Evolutionary conservation across 1,140 invertebrate genomes (phyloP), one percentile per base, ranked within the genome.

Genomic region (Kradibia gibbosae): DNA sequence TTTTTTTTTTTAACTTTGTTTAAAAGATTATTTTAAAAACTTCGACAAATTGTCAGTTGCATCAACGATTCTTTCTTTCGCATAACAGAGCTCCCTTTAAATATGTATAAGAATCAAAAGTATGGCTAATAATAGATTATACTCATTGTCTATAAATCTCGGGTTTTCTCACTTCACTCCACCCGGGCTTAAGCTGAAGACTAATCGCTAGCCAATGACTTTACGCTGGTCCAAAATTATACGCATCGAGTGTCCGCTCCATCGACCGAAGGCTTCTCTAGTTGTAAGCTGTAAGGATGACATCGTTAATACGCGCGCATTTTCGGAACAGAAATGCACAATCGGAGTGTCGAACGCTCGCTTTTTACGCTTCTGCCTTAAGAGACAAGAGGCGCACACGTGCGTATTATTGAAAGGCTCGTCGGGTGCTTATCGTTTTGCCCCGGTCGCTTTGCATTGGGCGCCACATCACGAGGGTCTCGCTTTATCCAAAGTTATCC

Each of bases 341-440:
- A n/a, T n/a, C n/a, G n/a, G n/a, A n/a, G n/a, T n/a, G n/a, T n/a
- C n/a, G n/a, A n/a, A n/a, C n/a, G n/a, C n/a, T n/a, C n/a, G n/a
- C n/a, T n/a, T n/a, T n/a, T n/a, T n/a, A n/a, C n/a, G n/a, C n/a
- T n/a, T n/a, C n/a, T n/a, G n/a, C n/a, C n/a, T n/a, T n/a, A n/a
- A n/a, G n/a, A n/a, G n/a, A n/a, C n/a, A n/a, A n/a, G n/a, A n/a
- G n/a, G n/a, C 45, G 28, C 22, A 3, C 55, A 25, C 25, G 25
- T 53, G 22, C 8, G n/a, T 10, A 1, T 36, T 65, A 65, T 65
- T 5, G 11, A 31, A 62, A 36, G 2, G 31, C 22, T 4, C 36
- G 31, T 65, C 28, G 10, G 28, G 31, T 25, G 60, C 60, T 65
- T 65, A 65, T 65, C 60, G 60, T 10, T 65, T 34, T 65, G 60